These are phyloP conservation scores for Struthidea cinerea DNA, from an alignment of 2,113 vertebrate species.

Conservation along the genomic window DNA sequence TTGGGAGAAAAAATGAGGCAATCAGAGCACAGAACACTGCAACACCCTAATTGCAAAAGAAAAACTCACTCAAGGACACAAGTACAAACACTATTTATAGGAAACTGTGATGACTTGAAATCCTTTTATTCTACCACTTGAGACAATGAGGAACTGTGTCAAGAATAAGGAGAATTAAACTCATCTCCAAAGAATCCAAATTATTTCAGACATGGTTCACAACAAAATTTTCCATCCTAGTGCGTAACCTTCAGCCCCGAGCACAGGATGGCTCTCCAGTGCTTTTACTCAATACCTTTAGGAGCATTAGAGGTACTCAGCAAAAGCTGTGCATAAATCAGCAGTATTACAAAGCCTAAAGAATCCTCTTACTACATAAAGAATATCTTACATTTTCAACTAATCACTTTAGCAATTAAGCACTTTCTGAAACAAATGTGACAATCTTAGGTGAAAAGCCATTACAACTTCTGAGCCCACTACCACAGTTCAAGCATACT, in stretches of 20 bases:
- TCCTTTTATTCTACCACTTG: constrained; percentile 18
- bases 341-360: neutral
- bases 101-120: constrained; percentile 3
- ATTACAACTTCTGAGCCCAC: neutral
- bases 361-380: constrained; percentile 13
- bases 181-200: neutral
- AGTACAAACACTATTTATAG: constrained; percentile 34
- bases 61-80: constrained; percentile 27
- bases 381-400: neutral
- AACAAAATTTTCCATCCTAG: neutral
- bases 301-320: neutral
- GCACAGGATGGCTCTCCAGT: neutral
- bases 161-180: neutral
- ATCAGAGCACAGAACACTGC: neutral
- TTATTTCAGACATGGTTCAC: neutral
- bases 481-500: neutral
- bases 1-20: neutral
- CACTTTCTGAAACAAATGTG: neutral
- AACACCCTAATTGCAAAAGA: neutral
- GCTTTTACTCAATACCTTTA: neutral
- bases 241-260: neutral
- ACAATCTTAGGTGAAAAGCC: neutral
- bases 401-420: neutral
- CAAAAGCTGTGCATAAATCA: constrained; percentile 21
- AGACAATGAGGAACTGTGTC: constrained; percentile 30